Conservation (phyloP, 2,113 vertebrate genomes). For the Calonectris borealis region DNA sequence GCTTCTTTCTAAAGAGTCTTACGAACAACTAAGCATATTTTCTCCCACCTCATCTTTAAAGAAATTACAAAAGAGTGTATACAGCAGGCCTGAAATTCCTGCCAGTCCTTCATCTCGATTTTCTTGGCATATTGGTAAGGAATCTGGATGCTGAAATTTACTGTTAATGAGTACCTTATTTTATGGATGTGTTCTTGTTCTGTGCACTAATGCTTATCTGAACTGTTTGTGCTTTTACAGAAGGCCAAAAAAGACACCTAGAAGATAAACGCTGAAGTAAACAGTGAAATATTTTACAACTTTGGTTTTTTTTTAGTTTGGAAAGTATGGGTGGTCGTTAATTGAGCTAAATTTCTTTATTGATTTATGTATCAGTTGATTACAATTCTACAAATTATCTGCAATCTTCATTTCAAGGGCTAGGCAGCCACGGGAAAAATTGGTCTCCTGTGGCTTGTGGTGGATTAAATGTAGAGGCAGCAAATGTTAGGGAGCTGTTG, state of each 20-base stretch:
- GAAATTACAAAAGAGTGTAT: constrained; percentile 44
- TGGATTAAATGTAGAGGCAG: neutral
- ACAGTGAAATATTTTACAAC: neutral
- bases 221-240: constrained; percentile 2
- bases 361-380: neutral
- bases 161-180: constrained; percentile 43
- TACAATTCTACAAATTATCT: neutral
- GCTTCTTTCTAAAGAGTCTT: neutral
- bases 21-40: constrained; percentile 18
- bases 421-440: neutral
- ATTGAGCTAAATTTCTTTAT: neutral
- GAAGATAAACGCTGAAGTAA: neutral
- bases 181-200: constrained; percentile 18
- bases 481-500: neutral
- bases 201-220: neutral
- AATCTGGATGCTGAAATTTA: constrained; percentile 1
- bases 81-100: constrained; percentile 34
- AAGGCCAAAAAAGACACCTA: constrained; percentile 10
- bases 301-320: neutral
- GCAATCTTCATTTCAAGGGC: neutral
- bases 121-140: constrained; percentile 46
- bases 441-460: neutral
- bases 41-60: constrained; percentile 39
- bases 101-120: constrained; percentile 55
- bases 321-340: neutral